Conservation (phyloP, 2,113 vertebrate genomes). For the Amia ocellicauda region DNA sequence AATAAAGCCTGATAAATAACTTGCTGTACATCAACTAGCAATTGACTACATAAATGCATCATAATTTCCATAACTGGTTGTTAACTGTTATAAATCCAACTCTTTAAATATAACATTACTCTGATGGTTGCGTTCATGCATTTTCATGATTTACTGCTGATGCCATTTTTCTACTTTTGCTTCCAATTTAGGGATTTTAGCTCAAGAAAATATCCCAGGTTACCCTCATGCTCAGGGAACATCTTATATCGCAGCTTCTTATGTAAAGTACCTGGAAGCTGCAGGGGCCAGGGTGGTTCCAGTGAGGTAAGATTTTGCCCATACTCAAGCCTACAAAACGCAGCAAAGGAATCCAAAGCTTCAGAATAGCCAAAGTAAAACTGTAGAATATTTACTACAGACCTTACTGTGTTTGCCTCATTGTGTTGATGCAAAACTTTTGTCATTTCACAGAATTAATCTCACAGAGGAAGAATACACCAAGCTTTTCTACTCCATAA, state of each 20-base stretch:
- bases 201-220: conserved; percentile 58
- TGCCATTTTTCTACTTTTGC: no score
- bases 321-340: background rate
- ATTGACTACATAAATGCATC: no score
- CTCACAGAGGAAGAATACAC: conserved; percentile 56
- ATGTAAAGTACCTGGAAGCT: conserved; percentile 69
- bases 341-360: no score
- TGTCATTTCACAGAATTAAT: conserved; percentile 50
- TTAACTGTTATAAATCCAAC: no score
- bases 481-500: conserved; percentile 55
- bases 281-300: conserved; percentile 68
- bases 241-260: conserved; percentile 70
- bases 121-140: no score
- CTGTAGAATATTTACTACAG: no score
- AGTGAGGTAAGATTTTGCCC: conserved; percentile 49
- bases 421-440: background rate
- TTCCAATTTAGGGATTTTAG: conserved; percentile 56
- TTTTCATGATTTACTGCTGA: no score
- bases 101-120: no score
- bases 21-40: no score
- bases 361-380: background rate
- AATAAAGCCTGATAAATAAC: no score
- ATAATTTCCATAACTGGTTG: no score
- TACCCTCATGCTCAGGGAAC: conserved; percentile 52
- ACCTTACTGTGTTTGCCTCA: background rate